Evolutionary conservation across 1,140 invertebrate species (phyloP).

Genomic region (Nebria ingens): DNA sequence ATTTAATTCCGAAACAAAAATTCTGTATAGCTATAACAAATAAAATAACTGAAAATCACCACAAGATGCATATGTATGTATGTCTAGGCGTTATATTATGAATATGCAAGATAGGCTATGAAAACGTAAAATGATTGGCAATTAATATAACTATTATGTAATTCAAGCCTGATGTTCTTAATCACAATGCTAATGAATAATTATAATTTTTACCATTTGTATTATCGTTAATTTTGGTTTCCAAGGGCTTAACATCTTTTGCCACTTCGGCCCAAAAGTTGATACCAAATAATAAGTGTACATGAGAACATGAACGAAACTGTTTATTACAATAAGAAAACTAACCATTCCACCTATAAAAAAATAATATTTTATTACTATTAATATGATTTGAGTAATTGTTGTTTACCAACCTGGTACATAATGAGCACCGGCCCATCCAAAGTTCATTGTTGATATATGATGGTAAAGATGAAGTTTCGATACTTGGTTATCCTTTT

Average conservation of each 20-base stretch:
- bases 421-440: constrained; percentile 61
- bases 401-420: constrained; percentile 49
- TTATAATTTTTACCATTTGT: constrained; percentile 30
- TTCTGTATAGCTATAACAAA: too few species aligned
- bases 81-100: too few species aligned
- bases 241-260: constrained; percentile 25
- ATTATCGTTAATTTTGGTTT: constrained; percentile 36
- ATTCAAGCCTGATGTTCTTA: too few species aligned
- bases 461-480: constrained; percentile 68
- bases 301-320: constrained; percentile 31
- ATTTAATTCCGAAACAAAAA: too few species aligned
- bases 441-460: constrained; percentile 47
- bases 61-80: too few species aligned
- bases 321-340: constrained; percentile 26
- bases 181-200: too few species aligned
- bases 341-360: constrained; percentile 23
- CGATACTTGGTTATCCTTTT: constrained; percentile 59
- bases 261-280: constrained; percentile 23
- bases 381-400: too few species aligned
- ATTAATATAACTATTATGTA: too few species aligned
- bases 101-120: too few species aligned
- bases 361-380: constrained; percentile 10
- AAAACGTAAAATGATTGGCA: too few species aligned
- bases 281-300: constrained; percentile 32
- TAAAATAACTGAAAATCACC: too few species aligned